Base-by-base conservation (phyloP, 2,888 invertebrate species). In the Zhuqinia jingwanae region DNA sequence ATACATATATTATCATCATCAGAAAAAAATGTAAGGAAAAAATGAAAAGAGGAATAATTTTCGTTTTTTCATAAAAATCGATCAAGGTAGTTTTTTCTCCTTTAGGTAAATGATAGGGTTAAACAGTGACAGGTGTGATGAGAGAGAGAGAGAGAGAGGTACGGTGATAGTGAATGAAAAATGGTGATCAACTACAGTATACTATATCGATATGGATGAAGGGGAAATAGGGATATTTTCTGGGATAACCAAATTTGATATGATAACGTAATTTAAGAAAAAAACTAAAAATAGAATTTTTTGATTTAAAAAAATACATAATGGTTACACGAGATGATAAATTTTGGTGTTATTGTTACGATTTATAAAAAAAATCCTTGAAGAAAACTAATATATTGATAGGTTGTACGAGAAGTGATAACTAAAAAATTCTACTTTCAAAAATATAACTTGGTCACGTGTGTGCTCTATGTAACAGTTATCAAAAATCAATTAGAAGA, bases 301-400 rank as follows among this genome's bases (percentile, higher is more conserved):
- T 53, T 11, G 11, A 20, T 3, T 3, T 3, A 36, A 36, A 36
- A 3, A 36, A 6, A 8, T 36, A 36, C 36, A 6, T 36, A 36
- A 36, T n/a, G n/a, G 8, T 36, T 36, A 36, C 36, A 36, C 8
- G 36, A 36, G 36, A 36, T 8, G 8, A 36, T 6, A 36, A 36
- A 36, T 36, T 27, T 2, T 53, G 36, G 25, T 70, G 70, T 70
- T 70, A 70, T 70, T 70, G 70, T 70, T 70, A 47, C 70, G 45
- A 22, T 47, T 58, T 50, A 13, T 50, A 45, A 68, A 42, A 68
- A 22, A 68, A 45, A 42, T 68, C 68, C 45, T 42, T 45, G 70
- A 36, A 70, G 47, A 47, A 70, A 70, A 70, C 70, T 70, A 47
- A n/a, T n/a, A n/a, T n/a, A n/a, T n/a, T n/a, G n/a, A n/a, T n/a